Evolutionary conservation across 2,888 invertebrate species (phyloP), one percentile per base, ranked within the genome.

Genomic region (Palloptera scutellata): DNA sequence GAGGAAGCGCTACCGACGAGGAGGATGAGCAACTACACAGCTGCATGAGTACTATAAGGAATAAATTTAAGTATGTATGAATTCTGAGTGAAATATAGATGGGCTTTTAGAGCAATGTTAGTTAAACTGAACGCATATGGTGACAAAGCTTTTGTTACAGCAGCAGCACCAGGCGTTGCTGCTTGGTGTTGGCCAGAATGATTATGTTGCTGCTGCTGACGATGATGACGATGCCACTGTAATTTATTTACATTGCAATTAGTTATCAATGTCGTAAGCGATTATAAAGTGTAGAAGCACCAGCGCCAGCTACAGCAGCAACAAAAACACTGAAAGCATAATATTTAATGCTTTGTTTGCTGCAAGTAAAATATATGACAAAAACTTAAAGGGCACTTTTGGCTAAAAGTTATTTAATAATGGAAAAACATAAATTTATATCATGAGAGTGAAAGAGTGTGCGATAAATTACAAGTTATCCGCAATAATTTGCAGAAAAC

Each of bases 241-340:
- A 81, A 81, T 81, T 81, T 81, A 81, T 81, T 80, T 79, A 77
- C 78, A 79, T 78, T 79, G 80, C 80, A 81, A 81, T 81, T 81
- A 81, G 80, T 79, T 81, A 76, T 75, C 78, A 78, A 78, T 79
- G 79, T 77, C 76, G 77, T 76, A 75, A 80, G 77, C 76, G 79
- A 81, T 81, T 80, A 80, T 63, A 64, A 66, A 69, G 71, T 71
- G 71, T 58, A 62, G 59, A 61, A 62, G 61, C 45, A 17, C 60
- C 69, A 41, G 54, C 62, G 55, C 48, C 45, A 54, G 59, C 55
- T 54, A 51, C 17, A 6, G 41, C 51, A 68, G 65, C 63, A 66
- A 62, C 60, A 65, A 65, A 66, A 67, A 65, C 65, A 70, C 65
- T 70, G 58, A 63, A 48, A 48, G 48, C 8, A 15, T 48, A 48